phyloP scores from a whole-genome alignment of 2,113 vertebrate genomes.

The Butorides virescens region DNA sequence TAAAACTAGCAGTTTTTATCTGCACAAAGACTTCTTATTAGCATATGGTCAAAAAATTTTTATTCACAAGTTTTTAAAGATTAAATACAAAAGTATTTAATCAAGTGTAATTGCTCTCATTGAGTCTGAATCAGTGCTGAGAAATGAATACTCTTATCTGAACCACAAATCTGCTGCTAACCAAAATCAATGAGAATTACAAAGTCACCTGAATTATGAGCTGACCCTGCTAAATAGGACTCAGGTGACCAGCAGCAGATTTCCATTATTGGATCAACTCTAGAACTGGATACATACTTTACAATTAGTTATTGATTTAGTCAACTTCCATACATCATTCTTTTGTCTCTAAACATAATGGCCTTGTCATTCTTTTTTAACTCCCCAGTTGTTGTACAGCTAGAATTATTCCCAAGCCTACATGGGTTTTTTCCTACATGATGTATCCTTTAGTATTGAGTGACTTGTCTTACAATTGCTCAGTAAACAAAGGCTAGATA shows the following conservation, averaged over 20 bases:
- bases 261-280: slow-evolving; percentile 14
- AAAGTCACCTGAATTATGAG: slow-evolving; percentile 24
- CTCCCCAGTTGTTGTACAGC: not conserved
- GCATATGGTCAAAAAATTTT: not conserved
- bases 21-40: not conserved
- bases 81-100: not conserved
- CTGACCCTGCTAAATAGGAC: slow-evolving; percentile 23
- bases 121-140: not conserved
- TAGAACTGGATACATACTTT: slow-evolving; percentile 12
- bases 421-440: not conserved
- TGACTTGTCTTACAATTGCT: not conserved
- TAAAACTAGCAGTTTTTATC: not conserved
- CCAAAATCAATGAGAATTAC: slow-evolving; percentile 42
- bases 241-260: slow-evolving; percentile 12
- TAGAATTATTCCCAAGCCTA: not conserved
- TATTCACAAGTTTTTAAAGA: not conserved
- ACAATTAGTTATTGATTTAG: slow-evolving; percentile 51
- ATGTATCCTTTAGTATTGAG: not conserved
- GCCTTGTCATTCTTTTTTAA: not conserved
- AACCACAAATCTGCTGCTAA: slow-evolving; percentile 25
- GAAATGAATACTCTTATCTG: not conserved
- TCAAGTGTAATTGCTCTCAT: not conserved
- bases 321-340: slow-evolving; percentile 3
- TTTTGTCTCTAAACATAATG: slow-evolving; percentile 23
- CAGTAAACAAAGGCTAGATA: not conserved